A percentile compares a stretch with the other conserved stretches of the same genome.
These are phyloP conservation scores for Willisornis vidua DNA, from an alignment of 2,113 vertebrate species.

Conservation along the genomic window DNA sequence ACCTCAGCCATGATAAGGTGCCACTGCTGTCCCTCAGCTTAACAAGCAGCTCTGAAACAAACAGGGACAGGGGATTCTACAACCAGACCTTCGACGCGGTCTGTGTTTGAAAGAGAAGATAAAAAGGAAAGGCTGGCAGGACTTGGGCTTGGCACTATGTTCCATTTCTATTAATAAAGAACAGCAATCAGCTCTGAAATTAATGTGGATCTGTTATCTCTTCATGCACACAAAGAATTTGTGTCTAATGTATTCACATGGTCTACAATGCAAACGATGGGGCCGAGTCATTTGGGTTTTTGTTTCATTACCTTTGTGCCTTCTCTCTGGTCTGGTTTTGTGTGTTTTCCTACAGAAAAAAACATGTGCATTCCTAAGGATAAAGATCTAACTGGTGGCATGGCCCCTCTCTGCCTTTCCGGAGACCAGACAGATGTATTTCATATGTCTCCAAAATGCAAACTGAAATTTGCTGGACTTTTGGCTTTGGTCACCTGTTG, in stretches of 20 bases:
- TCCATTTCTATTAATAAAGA: conserved; percentile 43
- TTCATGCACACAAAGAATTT: background rate
- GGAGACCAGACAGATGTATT: background rate
- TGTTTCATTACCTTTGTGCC: background rate
- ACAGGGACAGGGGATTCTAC: background rate
- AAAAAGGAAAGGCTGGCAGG: conserved; percentile 24
- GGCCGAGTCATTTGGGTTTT: background rate
- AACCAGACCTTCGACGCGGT: background rate
- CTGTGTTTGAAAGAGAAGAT: background rate
- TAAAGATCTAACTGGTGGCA: background rate
- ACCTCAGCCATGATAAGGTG: background rate
- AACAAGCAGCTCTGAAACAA: background rate
- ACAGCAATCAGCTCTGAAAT: background rate
- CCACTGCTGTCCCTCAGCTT: background rate
- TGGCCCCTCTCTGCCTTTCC: background rate
- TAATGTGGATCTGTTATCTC: conserved; percentile 22
- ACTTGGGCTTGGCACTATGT: background rate
- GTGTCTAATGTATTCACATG: background rate
- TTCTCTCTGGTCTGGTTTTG: background rate
- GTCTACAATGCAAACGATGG: background rate
- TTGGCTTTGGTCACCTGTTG: background rate
- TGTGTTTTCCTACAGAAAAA: background rate
- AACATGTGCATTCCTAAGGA: background rate
- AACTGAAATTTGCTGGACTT: background rate
- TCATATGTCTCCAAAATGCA: background rate